Evolutionary conservation across 2,888 invertebrate genomes (phyloP).

Genomic region (Bombyx huttoni): DNA sequence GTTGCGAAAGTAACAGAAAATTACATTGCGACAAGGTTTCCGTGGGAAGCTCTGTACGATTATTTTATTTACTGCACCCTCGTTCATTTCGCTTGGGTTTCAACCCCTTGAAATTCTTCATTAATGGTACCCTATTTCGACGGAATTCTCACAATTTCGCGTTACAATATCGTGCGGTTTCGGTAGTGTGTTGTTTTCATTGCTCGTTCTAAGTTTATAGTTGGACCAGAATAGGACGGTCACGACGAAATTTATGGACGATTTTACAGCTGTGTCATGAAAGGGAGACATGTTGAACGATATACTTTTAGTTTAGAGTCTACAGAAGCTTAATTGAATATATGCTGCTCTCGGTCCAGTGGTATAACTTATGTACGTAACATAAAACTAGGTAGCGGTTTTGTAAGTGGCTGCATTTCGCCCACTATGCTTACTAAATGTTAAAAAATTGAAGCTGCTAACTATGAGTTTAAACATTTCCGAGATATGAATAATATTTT

Average conservation of each 20-base stretch:
- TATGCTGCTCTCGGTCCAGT: neutral
- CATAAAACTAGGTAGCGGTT: too few relatives aligned
- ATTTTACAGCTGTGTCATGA: neutral
- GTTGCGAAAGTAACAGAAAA: neutral
- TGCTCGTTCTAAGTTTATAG: neutral
- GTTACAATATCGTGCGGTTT: conserved; percentile 4
- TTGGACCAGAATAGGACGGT: neutral
- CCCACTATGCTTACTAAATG: too few relatives aligned
- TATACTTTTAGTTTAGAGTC: neutral
- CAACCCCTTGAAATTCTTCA: conserved; percentile 4
- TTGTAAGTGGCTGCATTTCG: too few relatives aligned
- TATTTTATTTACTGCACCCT: conserved; percentile 6
- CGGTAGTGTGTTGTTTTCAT: conserved; percentile 2
- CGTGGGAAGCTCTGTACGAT: neutral
- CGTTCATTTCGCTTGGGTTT: conserved; percentile 2
- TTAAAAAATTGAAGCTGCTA: too few relatives aligned
- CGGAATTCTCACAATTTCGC: conserved; percentile 2
- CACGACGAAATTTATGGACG: neutral
- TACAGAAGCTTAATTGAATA: neutral
- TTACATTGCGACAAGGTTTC: conserved; percentile 3
- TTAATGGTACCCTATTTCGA: conserved; percentile 5
- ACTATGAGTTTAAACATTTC: too few relatives aligned
- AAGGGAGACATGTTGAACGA: neutral
- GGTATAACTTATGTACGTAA: too few relatives aligned
- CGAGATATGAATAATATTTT: too few relatives aligned